Evolutionary conservation across 1,140 invertebrate species (phyloP).

Genomic region (Bathynomus jamesi): DNA sequence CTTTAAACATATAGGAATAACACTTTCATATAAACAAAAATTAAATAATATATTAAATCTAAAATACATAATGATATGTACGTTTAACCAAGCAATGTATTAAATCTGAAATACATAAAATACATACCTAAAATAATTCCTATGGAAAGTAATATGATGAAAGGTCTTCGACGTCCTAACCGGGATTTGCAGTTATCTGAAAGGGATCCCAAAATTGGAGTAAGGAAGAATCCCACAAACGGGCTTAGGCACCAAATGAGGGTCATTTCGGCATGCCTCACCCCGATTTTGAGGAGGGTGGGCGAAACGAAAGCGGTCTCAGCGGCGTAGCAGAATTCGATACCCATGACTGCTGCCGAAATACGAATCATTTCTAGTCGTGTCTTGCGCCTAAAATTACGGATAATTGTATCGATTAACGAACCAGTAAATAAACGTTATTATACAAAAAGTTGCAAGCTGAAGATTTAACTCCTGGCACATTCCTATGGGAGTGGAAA

Average conservation of each 20-base stretch:
- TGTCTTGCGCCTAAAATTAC: conserved; percentile 59
- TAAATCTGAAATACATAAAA: too few species aligned
- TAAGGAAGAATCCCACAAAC: conserved; percentile 84
- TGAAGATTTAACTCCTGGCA: too few species aligned
- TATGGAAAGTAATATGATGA: conserved; percentile 78
- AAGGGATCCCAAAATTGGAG: conserved; percentile 80
- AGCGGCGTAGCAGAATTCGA: conserved; percentile 93
- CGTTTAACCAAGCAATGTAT: too few species aligned
- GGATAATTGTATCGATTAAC: too few species aligned
- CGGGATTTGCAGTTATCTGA: conserved; percentile 76
- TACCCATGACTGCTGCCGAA: conserved; percentile 91
- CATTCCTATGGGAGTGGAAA: too few species aligned
- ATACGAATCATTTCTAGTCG: conserved; percentile 72
- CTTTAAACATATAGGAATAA: too few species aligned
- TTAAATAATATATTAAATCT: too few species aligned
- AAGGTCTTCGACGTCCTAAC: conserved; percentile 77
- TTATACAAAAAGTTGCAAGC: too few species aligned
- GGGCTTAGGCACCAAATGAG: conserved; percentile 90
- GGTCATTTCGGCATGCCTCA: conserved; percentile 84
- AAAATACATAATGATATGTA: too few species aligned
- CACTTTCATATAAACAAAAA: too few species aligned
- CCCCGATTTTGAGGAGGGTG: conserved; percentile 83
- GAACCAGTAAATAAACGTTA: too few species aligned
- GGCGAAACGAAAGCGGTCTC: conserved; percentile 96
- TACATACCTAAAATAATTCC: conserved; percentile 76